Evolutionary conservation across 1,140 invertebrate genomes (phyloP), one percentile per base, ranked within the genome.

Genomic region (Pristionchus pacificus): DNA sequence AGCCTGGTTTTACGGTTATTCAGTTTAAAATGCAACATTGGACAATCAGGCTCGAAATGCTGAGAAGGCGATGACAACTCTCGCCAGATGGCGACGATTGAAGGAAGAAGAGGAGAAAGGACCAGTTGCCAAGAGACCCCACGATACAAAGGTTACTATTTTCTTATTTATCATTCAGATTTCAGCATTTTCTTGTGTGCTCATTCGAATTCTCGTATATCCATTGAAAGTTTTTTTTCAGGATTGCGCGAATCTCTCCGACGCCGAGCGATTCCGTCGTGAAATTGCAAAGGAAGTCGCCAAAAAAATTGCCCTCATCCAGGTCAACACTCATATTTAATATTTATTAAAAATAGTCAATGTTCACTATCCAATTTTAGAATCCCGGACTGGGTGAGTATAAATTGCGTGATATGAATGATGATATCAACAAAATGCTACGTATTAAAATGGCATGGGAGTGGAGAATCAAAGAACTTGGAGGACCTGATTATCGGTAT

Each of bases 261-360:
- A 81, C 74, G 76, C 77, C 2, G 74, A 83, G 65, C 61, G 79
- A 27, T 83, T 77, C 67, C 70, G 76, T 55, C 60, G 74, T 38
- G 80, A 83, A 72, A 67, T 84, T 79, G 83, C 86, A 83, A 71
- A 84, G 81, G 96, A 98, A 87, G 91, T 98, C 55, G 93, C 95
- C 0, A 93, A 95, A 80, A 98, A 98, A 88, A 95, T 99, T n/a
- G 91, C 95, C 24, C 93, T 97, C 85, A 99, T 98, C 84, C 96
- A 99, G 71, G 79, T 81, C 30, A 19, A 6, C 19, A 61, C 62
- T 74, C 30, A 24, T 57, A 27, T 72, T 19, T 14, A 38, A n/a
- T 49, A 24, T 75, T 76, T 57, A 59, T 14, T 13, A 59, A 30
- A 31, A 31, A 3, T 19, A 28, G n/a, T n/a, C n/a, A n/a, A n/a